Conservation (phyloP, 2,888 invertebrate species). For the Drosophila trichaetosa region DNA sequence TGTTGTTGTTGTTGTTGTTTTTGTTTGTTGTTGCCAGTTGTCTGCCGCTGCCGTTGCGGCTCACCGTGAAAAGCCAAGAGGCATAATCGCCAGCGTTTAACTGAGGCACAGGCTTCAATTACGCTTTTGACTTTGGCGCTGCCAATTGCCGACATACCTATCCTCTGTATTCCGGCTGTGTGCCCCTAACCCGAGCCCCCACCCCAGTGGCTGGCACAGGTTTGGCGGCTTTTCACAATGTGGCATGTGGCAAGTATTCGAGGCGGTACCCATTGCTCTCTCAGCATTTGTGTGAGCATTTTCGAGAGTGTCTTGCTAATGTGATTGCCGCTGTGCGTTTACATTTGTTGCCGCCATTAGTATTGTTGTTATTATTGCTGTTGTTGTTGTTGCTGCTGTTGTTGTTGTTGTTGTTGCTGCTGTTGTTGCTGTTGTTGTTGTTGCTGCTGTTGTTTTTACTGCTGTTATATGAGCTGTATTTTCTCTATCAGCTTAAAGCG, state of each 20-base stretch:
- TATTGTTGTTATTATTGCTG: conserved; percentile 8
- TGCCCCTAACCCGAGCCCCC: background rate
- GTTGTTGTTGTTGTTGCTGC: conserved; percentile 8
- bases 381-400: conserved; percentile 1
- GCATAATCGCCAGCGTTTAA: conserved; percentile 74
- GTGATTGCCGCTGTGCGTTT: conserved; percentile 51
- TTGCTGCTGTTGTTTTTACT: conserved; percentile 20
- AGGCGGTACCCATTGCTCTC: conserved; percentile 50
- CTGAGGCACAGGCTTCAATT: conserved; percentile 74
- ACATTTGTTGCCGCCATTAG: background rate
- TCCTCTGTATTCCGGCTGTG: background rate
- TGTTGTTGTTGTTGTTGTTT: conserved; percentile 10
- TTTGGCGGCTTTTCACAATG: conserved; percentile 58
- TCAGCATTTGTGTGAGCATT: conserved; percentile 37
- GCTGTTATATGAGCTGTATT: conserved; percentile 33
- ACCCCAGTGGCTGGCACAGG: conserved; percentile 26
- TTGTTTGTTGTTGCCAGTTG: conserved; percentile 20
- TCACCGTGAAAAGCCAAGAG: conserved; percentile 63
- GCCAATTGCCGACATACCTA: conserved; percentile 7
- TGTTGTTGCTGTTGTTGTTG: too few relatives aligned
- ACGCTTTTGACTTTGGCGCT: conserved; percentile 67
- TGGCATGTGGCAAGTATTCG: conserved; percentile 35
- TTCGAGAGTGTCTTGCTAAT: conserved; percentile 35
- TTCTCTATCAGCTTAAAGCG: conserved; percentile 48
- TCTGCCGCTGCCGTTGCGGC: conserved; percentile 32